Percentiles rank a stretch among this genome's conserved stretches.
These are phyloP conservation scores for Coelinius sp. DNA, from an alignment of 2,888 invertebrate species.

Conservation along the genomic window DNA sequence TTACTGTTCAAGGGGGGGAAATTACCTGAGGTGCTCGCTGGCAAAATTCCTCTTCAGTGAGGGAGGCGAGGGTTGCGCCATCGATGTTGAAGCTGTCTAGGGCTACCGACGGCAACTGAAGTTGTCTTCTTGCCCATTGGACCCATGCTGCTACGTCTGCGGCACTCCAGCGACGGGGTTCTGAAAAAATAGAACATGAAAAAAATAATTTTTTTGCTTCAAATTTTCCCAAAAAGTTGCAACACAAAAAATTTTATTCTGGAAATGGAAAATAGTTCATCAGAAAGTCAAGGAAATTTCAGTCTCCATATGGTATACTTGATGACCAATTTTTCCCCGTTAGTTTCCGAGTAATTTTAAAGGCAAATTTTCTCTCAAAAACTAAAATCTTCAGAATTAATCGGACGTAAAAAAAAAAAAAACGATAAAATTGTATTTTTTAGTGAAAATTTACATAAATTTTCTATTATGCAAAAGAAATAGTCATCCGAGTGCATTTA, in stretches of 20 bases:
- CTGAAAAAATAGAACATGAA: slow-evolving; percentile 72
- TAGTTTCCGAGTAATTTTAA: no score
- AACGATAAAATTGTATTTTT: not conserved
- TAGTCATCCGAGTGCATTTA: not conserved
- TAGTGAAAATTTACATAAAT: not conserved
- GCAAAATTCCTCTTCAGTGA: slow-evolving; percentile 89
- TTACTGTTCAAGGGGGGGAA: slow-evolving; percentile 31
- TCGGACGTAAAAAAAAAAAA: no score
- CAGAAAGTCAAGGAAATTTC: no score
- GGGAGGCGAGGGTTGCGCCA: slow-evolving; percentile 81
- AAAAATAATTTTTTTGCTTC: slow-evolving; percentile 4
- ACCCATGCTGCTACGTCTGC: slow-evolving; percentile 92
- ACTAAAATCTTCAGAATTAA: no score
- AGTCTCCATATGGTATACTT: no score
- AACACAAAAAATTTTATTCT: not conserved
- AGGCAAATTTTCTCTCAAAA: no score
- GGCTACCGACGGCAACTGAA: slow-evolving; percentile 81
- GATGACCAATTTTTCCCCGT: no score
- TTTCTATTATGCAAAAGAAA: not conserved
- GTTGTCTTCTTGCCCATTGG: slow-evolving; percentile 87
- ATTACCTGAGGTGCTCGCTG: slow-evolving; percentile 86
- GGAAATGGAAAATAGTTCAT: no score
- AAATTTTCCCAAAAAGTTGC: not conserved
- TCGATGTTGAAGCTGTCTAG: slow-evolving; percentile 86
- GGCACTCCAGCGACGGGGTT: slow-evolving; percentile 89